Evolutionary conservation across 2,113 vertebrate species (phyloP).

Genomic region (Tyto alba): DNA sequence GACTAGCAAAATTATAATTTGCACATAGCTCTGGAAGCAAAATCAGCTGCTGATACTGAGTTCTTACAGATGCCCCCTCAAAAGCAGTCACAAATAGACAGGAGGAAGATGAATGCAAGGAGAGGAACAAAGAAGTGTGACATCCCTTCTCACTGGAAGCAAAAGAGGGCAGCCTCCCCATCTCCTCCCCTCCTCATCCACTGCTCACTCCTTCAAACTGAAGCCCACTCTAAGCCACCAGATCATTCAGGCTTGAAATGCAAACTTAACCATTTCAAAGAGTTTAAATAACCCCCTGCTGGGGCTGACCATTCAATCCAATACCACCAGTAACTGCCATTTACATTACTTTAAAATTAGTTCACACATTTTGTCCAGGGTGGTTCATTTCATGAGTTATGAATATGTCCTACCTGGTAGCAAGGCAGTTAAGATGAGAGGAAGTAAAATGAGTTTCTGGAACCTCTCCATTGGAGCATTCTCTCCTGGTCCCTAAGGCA

Average conservation of each 20-base stretch:
- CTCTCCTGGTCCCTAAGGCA: constrained; percentile 8
- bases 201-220: background rate
- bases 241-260: background rate
- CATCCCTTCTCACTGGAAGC: background rate
- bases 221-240: background rate
- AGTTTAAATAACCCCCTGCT: background rate
- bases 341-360: background rate
- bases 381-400: background rate
- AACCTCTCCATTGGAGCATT: constrained; percentile 55
- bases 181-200: background rate
- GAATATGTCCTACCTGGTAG: constrained; percentile 33
- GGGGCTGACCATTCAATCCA: background rate
- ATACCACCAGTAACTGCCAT: background rate
- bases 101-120: background rate
- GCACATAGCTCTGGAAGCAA: background rate
- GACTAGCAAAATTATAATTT: background rate
- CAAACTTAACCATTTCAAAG: background rate
- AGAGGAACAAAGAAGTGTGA: background rate
- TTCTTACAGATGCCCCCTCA: background rate
- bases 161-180: background rate
- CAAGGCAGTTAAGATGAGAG: background rate
- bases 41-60: background rate
- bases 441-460: constrained; percentile 14
- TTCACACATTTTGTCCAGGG: accelerated
- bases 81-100: background rate